A percentile compares a stretch with the other conserved stretches of the same genome.
phyloP scores from a whole-genome alignment of 2,113 vertebrate genomes.

The Thunnus maccoyii region DNA sequence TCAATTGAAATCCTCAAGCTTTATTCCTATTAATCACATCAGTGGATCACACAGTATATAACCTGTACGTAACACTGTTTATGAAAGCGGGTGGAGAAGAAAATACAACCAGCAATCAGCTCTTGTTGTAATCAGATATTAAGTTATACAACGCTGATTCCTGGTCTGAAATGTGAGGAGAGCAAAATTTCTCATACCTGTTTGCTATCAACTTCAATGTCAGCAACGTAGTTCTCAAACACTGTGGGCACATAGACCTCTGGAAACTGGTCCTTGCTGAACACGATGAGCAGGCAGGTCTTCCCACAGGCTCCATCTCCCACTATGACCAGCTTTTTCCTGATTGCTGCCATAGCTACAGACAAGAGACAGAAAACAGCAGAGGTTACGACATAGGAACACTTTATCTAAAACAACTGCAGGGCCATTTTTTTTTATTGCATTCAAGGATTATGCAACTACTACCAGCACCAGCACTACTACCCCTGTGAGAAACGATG shows the following conservation, averaged over 20 bases:
- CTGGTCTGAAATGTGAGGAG: background rate
- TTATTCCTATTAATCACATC: background rate
- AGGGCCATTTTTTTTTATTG: background rate
- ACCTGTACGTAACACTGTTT: no score
- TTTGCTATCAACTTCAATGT: slow-evolving; percentile 98
- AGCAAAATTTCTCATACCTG: slow-evolving; percentile 85
- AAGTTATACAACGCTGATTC: background rate
- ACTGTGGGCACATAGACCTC: slow-evolving; percentile 98
- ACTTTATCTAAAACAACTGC: slow-evolving; percentile 14
- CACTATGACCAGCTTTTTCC: slow-evolving; percentile 99
- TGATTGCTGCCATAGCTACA: slow-evolving; percentile 97
- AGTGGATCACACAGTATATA: background rate
- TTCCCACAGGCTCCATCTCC: slow-evolving; percentile 99
- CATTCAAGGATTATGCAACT: slow-evolving; percentile 37
- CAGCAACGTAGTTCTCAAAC: slow-evolving; percentile 99
- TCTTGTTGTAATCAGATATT: background rate
- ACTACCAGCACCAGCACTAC: background rate
- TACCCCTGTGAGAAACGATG: slow-evolving; percentile 17
- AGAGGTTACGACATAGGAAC: slow-evolving; percentile 9
- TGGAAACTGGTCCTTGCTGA: slow-evolving; percentile 99
- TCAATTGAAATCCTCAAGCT: background rate
- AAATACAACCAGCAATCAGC: background rate
- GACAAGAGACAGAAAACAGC: slow-evolving; percentile 7
- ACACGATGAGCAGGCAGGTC: slow-evolving; percentile 98
- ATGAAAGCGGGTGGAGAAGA: background rate